Conservation (phyloP, 64 coral and sea anemone genomes). For the Pocillopora verrucosa region DNA sequence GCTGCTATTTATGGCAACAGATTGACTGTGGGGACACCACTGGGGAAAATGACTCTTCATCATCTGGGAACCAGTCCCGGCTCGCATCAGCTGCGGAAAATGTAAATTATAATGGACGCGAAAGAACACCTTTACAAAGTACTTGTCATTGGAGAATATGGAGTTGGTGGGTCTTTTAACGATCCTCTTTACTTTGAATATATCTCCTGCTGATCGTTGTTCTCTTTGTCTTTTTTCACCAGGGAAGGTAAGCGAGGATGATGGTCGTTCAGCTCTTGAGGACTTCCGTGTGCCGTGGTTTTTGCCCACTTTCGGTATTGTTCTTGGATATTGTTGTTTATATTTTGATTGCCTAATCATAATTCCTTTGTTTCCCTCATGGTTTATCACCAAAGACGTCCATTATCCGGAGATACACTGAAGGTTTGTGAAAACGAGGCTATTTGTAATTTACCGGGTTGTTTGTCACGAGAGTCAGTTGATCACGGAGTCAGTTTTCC, state of each 20-base stretch:
- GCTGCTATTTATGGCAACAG: too few species aligned
- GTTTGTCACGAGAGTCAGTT: not conserved
- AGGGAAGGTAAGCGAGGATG: slow-evolving; percentile 55
- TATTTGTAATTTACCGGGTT: not conserved
- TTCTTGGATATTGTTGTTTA: not conserved
- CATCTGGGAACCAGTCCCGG: not conserved
- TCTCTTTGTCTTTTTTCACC: not conserved
- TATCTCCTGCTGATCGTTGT: not conserved
- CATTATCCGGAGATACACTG: slow-evolving; percentile 64
- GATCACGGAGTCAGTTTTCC: not conserved
- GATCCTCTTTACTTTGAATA: not conserved
- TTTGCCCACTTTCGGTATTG: not conserved
- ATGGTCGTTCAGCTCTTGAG: not conserved
- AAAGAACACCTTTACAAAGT: slow-evolving; percentile 72
- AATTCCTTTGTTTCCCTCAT: not conserved
- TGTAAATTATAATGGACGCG: slow-evolving; percentile 39
- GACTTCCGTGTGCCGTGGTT: not conserved
- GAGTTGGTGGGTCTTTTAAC: slow-evolving; percentile 43
- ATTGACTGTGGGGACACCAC: not conserved
- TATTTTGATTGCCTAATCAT: not conserved
- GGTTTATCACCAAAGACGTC: slow-evolving; percentile 44
- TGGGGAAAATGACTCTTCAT: not conserved
- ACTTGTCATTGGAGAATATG: slow-evolving; percentile 70
- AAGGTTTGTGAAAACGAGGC: slow-evolving; percentile 32
- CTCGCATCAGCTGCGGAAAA: not conserved